Percentiles rank a stretch among this genome's conserved stretches.
Evolutionary conservation across 2,113 vertebrate genomes (phyloP).

Genomic region (Ptilonorhynchus violaceus): DNA sequence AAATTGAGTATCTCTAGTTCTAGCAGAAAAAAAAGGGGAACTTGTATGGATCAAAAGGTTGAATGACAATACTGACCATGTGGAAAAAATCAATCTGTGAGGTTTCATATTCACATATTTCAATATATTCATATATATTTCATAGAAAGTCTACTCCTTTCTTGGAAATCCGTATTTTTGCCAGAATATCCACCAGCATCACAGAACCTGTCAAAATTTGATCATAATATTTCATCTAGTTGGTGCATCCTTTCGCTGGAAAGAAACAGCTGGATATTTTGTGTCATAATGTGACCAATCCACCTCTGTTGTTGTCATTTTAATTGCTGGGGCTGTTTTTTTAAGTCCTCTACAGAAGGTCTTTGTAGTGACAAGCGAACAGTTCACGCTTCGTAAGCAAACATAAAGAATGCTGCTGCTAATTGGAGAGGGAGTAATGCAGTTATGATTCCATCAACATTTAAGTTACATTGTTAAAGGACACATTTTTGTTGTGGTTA

Average conservation of each 20-base stretch:
- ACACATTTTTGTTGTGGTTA: not conserved
- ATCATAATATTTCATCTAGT: not conserved
- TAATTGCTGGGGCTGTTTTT: constrained; percentile 60
- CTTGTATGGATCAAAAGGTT: not conserved
- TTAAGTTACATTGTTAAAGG: constrained; percentile 48
- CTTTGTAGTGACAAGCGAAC: constrained; percentile 53
- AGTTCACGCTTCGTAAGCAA: constrained; percentile 55
- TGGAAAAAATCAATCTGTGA: not conserved
- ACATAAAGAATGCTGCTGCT: constrained; percentile 57
- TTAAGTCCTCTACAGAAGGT: constrained; percentile 57
- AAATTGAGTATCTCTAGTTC: not conserved
- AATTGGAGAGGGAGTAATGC: constrained; percentile 46
- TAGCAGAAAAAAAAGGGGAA: not conserved
- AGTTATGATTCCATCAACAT: constrained; percentile 54
- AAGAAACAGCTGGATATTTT: constrained; percentile 50
- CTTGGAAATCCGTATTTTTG: not conserved
- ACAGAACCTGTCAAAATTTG: not conserved
- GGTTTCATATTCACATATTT: not conserved
- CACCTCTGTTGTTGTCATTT: constrained; percentile 63
- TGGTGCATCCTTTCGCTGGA: not conserved
- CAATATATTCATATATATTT: too few relatives aligned
- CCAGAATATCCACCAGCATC: not conserved
- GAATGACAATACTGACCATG: not conserved
- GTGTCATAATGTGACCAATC: constrained; percentile 20
- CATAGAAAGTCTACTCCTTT: not conserved